A percentile compares a stretch with the other conserved stretches of the same genome.
phyloP scores from a whole-genome alignment of 2,888 invertebrate species.

The Drosophila trichaetosa region DNA sequence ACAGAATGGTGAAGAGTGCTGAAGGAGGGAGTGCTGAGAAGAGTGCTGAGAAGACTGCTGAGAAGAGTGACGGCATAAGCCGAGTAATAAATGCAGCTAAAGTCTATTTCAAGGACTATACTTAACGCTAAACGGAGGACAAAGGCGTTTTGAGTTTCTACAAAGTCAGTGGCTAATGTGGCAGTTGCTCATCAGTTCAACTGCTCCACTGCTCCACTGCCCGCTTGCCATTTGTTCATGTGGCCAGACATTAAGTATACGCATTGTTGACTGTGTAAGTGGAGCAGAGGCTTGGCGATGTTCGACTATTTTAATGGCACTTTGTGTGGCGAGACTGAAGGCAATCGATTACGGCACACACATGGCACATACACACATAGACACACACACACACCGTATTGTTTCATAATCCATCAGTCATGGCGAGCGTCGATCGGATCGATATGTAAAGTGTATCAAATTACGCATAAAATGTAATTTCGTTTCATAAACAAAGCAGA shows the following conservation, averaged over 20 bases:
- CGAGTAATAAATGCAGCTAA: conserved; percentile 20
- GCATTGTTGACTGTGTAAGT: conserved; percentile 22
- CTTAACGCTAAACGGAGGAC: conserved; percentile 1
- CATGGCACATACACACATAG: neutral
- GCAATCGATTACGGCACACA: conserved; percentile 34
- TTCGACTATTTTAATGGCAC: conserved; percentile 23
- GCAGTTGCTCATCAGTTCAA: neutral
- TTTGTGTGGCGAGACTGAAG: conserved; percentile 12
- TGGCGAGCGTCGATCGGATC: conserved; percentile 9
- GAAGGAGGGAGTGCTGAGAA: neutral
- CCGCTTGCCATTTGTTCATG: neutral
- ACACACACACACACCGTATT: neutral
- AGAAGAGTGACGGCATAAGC: neutral
- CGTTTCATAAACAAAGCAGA: conserved; percentile 34
- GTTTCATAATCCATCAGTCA: conserved; percentile 45
- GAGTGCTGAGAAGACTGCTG: neutral
- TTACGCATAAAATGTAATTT: conserved; percentile 58
- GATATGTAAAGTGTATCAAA: conserved; percentile 59
- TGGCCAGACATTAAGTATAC: conserved; percentile 7
- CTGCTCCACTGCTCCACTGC: no score
- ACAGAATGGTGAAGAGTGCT: neutral
- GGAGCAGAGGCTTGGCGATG: conserved; percentile 21
- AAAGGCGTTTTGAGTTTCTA: conserved; percentile 21
- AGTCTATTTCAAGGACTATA: conserved; percentile 34
- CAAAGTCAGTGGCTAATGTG: conserved; percentile 11